A percentile compares a stretch with the other conserved stretches of the same genome.
phyloP scores from a whole-genome alignment of 2,888 invertebrate species.

The Dasysyrphus tricinctus region DNA sequence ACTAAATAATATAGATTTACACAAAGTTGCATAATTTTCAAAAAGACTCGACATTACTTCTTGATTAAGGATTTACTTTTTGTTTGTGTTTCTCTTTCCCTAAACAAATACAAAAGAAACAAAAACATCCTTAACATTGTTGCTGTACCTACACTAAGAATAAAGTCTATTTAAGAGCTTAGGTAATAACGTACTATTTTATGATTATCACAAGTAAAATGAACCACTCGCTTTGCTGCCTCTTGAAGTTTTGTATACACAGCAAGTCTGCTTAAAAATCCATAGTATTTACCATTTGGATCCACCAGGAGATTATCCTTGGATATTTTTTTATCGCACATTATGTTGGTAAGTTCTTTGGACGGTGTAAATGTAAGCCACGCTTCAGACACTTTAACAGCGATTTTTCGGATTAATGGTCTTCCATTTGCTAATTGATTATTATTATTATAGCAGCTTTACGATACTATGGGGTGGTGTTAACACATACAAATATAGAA shows the following conservation, averaged over 20 bases:
- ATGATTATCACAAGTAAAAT: conserved; percentile 65
- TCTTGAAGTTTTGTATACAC: neutral
- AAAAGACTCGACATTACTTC: neutral
- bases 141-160: conserved; percentile 25
- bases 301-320: conserved; percentile 43
- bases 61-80: too few relatives aligned
- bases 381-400: conserved; percentile 61
- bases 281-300: conserved; percentile 53
- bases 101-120: neutral
- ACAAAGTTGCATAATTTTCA: neutral
- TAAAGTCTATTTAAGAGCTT: conserved; percentile 67
- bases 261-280: conserved; percentile 53
- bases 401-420: conserved; percentile 66
- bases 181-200: conserved; percentile 55
- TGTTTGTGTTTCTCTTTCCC: neutral
- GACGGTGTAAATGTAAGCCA: conserved; percentile 33
- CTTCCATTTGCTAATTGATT: conserved; percentile 73
- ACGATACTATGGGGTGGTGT: neutral
- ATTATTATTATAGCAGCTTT: conserved; percentile 15
- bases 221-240: conserved; percentile 21
- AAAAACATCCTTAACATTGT: conserved; percentile 9
- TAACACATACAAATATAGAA: too few relatives aligned
- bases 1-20: neutral
- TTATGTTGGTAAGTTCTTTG: conserved; percentile 42
- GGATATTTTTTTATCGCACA: conserved; percentile 64